phyloP scores from a whole-genome alignment of 2,888 invertebrate genomes.

The Microplitis deprimator region DNA sequence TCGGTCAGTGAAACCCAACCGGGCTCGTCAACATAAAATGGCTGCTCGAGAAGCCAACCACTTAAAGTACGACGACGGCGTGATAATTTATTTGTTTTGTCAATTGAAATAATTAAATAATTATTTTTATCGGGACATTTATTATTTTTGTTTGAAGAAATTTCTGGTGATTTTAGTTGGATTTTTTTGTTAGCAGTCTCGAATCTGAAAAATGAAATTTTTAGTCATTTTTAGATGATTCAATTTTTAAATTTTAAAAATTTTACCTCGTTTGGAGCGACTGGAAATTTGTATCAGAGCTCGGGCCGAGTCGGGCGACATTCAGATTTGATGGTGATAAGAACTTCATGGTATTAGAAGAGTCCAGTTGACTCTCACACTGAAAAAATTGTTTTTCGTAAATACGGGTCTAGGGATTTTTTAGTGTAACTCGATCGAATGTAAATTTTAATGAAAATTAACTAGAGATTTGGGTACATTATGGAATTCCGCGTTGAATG shows the following conservation, averaged over 20 bases:
- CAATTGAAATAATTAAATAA: background rate
- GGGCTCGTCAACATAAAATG: constrained; percentile 59
- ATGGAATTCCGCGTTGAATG: too few relatives aligned
- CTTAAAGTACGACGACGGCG: constrained; percentile 43
- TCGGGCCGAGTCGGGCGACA: background rate
- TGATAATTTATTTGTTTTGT: constrained; percentile 10
- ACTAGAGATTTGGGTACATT: too few relatives aligned
- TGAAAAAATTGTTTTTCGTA: background rate
- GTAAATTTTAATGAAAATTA: too few relatives aligned
- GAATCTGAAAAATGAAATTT: background rate
- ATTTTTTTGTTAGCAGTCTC: background rate
- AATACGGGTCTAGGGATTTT: background rate
- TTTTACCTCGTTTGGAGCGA: background rate
- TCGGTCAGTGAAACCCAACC: constrained; percentile 52
- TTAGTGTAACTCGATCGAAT: too few relatives aligned
- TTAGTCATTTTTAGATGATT: background rate
- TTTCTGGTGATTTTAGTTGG: background rate
- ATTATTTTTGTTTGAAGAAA: background rate
- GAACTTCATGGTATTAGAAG: background rate
- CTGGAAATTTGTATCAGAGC: background rate
- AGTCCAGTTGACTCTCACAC: background rate
- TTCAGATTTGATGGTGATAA: background rate
- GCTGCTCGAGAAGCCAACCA: constrained; percentile 50
- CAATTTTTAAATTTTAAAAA: background rate
- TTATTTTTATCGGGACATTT: background rate